Percentiles rank a stretch among this genome's conserved stretches.
These are phyloP conservation scores for Globodera rostochiensis DNA, from an alignment of 1,140 invertebrate species.

Conservation along the genomic window DNA sequence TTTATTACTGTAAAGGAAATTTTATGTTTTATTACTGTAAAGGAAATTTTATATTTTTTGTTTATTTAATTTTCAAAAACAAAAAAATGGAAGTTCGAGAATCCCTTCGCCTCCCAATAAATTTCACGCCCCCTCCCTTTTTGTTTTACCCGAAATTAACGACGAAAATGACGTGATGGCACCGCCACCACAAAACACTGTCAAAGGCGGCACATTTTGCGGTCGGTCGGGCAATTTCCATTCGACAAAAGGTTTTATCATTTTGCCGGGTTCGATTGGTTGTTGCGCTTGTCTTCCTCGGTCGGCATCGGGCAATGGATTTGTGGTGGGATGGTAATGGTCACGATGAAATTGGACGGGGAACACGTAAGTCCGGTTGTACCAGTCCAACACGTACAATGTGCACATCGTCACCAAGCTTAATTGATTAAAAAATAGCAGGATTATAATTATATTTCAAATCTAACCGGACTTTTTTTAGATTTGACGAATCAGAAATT, in stretches of 20 bases:
- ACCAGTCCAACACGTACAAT: constrained; percentile 58
- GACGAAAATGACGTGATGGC: background rate
- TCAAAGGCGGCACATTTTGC: constrained; percentile 23
- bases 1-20: too few relatives aligned
- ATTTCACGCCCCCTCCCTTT: too few relatives aligned
- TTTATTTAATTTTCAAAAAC: too few relatives aligned
- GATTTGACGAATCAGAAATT: background rate
- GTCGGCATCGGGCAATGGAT: constrained; percentile 4
- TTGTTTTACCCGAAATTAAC: background rate
- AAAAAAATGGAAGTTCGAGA: too few relatives aligned
- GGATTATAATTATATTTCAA: too few relatives aligned
- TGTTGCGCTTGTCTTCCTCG: constrained; percentile 2
- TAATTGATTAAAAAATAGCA: background rate
- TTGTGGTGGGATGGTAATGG: constrained; percentile 1
- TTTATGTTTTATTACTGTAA: background rate
- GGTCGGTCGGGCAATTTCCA: constrained; percentile 18
- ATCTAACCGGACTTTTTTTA: background rate
- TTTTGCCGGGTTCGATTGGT: constrained; percentile 20
- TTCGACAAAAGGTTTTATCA: constrained; percentile 9
- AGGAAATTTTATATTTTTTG: background rate
- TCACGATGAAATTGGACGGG: constrained; percentile 29
- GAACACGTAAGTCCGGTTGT: constrained; percentile 59
- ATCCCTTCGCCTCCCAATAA: too few relatives aligned
- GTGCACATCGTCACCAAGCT: constrained; percentile 50
- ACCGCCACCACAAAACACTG: constrained; percentile 10